phyloP scores from a whole-genome alignment of 2,888 invertebrate genomes.

The Xanthia togata region DNA sequence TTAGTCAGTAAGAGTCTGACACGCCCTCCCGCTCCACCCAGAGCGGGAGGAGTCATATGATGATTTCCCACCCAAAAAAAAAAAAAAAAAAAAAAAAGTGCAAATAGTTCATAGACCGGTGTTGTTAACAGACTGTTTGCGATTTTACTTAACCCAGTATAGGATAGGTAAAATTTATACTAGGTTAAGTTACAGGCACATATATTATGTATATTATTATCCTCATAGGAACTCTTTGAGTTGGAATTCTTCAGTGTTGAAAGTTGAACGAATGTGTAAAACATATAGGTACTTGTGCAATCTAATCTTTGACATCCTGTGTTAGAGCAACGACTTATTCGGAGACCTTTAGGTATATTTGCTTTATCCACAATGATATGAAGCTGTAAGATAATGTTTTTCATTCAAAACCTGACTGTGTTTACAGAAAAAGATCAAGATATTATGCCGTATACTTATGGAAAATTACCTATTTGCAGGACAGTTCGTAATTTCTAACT shows the following conservation, averaged over 20 bases:
- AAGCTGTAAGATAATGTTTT: constrained; percentile 15
- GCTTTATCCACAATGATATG: constrained; percentile 27
- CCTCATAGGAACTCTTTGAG: background rate
- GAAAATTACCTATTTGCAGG: background rate
- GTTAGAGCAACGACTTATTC: constrained; percentile 2
- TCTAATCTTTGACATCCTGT: constrained; percentile 32
- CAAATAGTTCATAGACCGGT: too few relatives aligned
- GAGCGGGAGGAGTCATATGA: too few relatives aligned
- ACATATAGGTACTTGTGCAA: constrained; percentile 14
- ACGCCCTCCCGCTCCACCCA: too few relatives aligned
- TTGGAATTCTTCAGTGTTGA: background rate
- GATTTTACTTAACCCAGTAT: background rate
- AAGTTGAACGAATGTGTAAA: background rate
- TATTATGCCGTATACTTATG: background rate
- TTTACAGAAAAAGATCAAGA: constrained; percentile 10
- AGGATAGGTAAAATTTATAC: background rate
- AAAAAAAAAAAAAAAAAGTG: too few relatives aligned
- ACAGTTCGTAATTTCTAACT: background rate
- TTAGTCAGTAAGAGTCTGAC: too few relatives aligned
- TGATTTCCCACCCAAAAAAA: too few relatives aligned
- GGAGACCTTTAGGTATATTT: background rate
- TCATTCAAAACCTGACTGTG: constrained; percentile 4
- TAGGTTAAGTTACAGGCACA: background rate
- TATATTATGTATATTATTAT: background rate
- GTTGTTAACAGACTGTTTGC: too few relatives aligned